A percentile compares a stretch with the other conserved stretches of the same genome.
Evolutionary conservation across 2,888 invertebrate genomes (phyloP).

Genomic region (Lasioglossum villosulum): DNA sequence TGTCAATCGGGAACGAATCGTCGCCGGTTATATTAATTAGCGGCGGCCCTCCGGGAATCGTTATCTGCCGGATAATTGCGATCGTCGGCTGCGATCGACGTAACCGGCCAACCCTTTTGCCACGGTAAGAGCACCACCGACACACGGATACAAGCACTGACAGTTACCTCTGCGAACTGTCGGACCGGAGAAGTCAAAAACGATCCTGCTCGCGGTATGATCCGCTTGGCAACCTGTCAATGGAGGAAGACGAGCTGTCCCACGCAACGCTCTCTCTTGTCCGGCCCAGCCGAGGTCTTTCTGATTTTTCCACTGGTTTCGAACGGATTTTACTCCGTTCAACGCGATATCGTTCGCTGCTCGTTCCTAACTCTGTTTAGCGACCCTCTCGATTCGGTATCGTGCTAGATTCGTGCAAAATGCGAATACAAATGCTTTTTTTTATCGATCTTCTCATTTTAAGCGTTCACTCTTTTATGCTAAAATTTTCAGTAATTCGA

Average conservation of each 20-base stretch:
- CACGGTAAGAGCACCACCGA: constrained; percentile 25
- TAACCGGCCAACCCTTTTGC: constrained; percentile 40
- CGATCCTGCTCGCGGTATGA: constrained; percentile 8
- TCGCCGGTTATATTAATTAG: constrained; percentile 84
- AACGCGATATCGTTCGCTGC: neutral
- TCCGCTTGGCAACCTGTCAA: neutral
- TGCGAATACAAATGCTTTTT: neutral
- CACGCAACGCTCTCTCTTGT: constrained; percentile 10
- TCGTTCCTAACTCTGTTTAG: neutral
- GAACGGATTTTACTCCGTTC: neutral
- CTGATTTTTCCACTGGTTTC: neutral
- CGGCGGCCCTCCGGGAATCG: constrained; percentile 80
- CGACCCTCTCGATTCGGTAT: neutral
- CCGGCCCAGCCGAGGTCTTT: neutral
- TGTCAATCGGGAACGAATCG: constrained; percentile 83
- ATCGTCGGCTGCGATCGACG: constrained; percentile 80
- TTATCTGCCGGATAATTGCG: constrained; percentile 81
- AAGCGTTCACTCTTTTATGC: neutral
- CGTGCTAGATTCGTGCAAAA: neutral
- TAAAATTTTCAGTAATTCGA: neutral
- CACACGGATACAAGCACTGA: constrained; percentile 7
- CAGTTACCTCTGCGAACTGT: constrained; percentile 23
- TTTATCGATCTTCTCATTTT: neutral
- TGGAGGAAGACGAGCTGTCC: constrained; percentile 1
- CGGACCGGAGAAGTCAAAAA: constrained; percentile 3